Evolutionary conservation across 2,888 invertebrate species (phyloP).

Genomic region (Drosophila flavopinicola): DNA sequence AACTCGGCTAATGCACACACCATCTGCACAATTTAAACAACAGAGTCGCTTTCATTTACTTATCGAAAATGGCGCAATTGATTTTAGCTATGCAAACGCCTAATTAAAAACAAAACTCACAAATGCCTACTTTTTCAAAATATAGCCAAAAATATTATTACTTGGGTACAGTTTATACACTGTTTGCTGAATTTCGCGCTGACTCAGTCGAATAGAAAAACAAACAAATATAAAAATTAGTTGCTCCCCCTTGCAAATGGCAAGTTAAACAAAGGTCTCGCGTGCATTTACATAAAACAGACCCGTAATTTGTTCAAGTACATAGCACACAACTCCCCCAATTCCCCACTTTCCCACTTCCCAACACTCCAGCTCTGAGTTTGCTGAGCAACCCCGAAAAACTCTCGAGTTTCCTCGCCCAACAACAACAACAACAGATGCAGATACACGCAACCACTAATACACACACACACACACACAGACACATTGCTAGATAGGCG

Average conservation of each 20-base stretch:
- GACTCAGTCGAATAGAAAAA: conserved; percentile 8
- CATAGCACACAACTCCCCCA: conserved; percentile 29
- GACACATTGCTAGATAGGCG: conserved; percentile 18
- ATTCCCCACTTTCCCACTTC: conserved; percentile 4
- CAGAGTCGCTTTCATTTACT: neutral
- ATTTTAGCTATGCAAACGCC: neutral
- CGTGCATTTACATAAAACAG: conserved; percentile 58
- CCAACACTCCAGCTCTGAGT: conserved; percentile 10
- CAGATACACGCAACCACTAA: conserved; percentile 47
- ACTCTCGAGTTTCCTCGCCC: conserved; percentile 35
- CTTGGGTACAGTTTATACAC: conserved; percentile 10
- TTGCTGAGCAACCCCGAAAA: conserved; percentile 62
- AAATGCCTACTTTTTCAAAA: neutral
- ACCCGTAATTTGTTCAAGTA: conserved; percentile 54
- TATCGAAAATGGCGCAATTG: conserved; percentile 35
- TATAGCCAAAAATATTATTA: neutral
- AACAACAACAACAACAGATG: neutral
- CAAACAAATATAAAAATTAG: conserved; percentile 11
- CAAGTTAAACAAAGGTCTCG: conserved; percentile 49
- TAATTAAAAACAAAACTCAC: neutral
- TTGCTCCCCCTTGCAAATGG: conserved; percentile 23
- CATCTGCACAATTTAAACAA: neutral
- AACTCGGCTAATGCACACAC: neutral
- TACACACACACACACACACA: conserved; percentile 11
- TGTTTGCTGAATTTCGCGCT: neutral